Conservation (phyloP, 2,113 vertebrate species). For the Thamnophis sirtalis region DNA sequence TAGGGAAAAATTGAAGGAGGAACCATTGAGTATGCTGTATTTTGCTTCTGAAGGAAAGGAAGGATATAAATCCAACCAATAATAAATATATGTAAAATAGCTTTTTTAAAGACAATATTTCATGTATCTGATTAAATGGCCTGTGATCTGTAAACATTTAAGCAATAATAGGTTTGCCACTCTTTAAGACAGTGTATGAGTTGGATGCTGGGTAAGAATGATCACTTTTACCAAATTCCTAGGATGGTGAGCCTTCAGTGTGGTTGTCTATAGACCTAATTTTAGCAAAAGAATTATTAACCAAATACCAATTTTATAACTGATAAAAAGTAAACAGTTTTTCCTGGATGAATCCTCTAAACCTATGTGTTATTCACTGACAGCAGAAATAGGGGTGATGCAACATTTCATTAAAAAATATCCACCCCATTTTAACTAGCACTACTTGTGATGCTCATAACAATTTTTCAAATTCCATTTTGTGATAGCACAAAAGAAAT, state of each 20-base stretch:
- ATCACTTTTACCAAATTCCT: not conserved
- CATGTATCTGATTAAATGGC: not conserved
- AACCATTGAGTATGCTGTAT: not conserved
- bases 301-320: not conserved
- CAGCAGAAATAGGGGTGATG: not conserved
- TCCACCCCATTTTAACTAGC: not conserved
- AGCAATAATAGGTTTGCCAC: not conserved
- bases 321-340: not conserved
- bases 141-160: not conserved
- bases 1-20: not conserved
- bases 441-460: not conserved
- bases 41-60: not conserved
- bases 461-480: not conserved
- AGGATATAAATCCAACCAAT: not conserved
- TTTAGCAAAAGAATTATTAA: not conserved
- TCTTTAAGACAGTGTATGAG: not conserved
- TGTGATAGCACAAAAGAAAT: not conserved
- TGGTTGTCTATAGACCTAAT: not conserved
- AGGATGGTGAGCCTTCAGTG: no score
- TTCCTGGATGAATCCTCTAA: not conserved
- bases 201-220: not conserved
- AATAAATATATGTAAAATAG: not conserved
- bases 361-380: not conserved
- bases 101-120: not conserved
- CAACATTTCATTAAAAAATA: not conserved